phyloP scores from a whole-genome alignment of 2,797 vertebrate species.

The Carapus acus region DNA sequence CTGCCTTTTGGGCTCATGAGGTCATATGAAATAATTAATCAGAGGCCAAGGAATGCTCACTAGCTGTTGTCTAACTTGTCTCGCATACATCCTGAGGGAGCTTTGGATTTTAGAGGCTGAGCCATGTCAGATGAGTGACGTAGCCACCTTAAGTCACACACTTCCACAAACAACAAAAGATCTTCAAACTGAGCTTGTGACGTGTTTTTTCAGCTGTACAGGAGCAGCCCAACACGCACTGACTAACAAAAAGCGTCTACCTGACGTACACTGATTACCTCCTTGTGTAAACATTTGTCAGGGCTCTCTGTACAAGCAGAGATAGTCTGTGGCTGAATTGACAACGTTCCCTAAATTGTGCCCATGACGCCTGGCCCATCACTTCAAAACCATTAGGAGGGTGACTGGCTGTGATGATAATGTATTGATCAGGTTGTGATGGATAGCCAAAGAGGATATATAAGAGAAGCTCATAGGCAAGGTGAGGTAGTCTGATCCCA shows the following conservation, averaged over 20 bases:
- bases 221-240: slow-evolving; percentile 37
- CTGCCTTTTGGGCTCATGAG: no score
- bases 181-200: slow-evolving; percentile 51
- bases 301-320: slow-evolving; percentile 74
- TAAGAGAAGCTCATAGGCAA: slow-evolving; percentile 57
- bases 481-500: slow-evolving; percentile 35
- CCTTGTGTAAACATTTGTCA: slow-evolving; percentile 76
- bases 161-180: slow-evolving; percentile 22
- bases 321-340: slow-evolving; percentile 72
- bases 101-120: no score
- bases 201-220: slow-evolving; percentile 10
- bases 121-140: no score
- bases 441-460: slow-evolving; percentile 67
- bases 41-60: no score
- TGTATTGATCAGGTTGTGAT: slow-evolving; percentile 74
- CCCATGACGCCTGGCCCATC: slow-evolving; percentile 69
- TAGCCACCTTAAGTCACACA: slow-evolving; percentile 24
- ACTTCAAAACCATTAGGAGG: slow-evolving; percentile 69
- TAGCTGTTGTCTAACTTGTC: no score
- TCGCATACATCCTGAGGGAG: no score
- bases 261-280: slow-evolving; percentile 60
- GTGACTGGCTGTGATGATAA: slow-evolving; percentile 70
- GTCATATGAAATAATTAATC: no score
- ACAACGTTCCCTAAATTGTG: slow-evolving; percentile 66
- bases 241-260: slow-evolving; percentile 58